Base-by-base conservation (phyloP, 2,113 vertebrate genomes). In the Thalassoma bifasciatum region DNA sequence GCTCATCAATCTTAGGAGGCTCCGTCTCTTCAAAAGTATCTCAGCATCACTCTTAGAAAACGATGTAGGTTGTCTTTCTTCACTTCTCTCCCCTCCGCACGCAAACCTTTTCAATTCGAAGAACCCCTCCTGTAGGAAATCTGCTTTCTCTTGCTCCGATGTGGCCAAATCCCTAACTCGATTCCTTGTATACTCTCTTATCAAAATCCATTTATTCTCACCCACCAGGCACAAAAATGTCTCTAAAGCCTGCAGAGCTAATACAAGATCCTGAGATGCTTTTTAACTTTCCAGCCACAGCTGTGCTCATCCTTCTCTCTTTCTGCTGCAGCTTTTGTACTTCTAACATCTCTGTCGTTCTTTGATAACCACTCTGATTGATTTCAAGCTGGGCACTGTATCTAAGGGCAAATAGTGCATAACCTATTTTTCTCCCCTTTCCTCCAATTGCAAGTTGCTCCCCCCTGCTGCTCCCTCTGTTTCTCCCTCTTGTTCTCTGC, bases 181-280 rank as follows among this genome's bases (percentile, higher is more conserved):
- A 71, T 46, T 69, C 78, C 56, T 53, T 61, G 66, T 61, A 72
- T 58, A 68, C 49, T 11, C 40, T 57, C 66, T 74, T 81, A 77
- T 84, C 73, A 81, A 86, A 89, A 89, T 73, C 81, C 58, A 83
- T 89, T 84, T 88, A 81, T 83, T 81, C 72, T 72, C 70, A 61
- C 66, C 77, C 77, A 81, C 14, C 6, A 68, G 80, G 76, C 74
- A 69, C 54, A 40, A 46, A 78, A 26, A 50, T 74, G 51, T 67
- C 77, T 53, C 73, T 52, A 61, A 79, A 86, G 67, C 86, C 78
- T 69, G 61, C 57, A 61, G 72, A 83, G 74, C 62, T 70, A 74
- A 89, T 69, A 75, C 58, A 66, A 52, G 85, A 87, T 65, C 79
- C 83, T 61, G 66, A 51, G 73, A 87, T 89, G 72, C 79, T 66